Evolutionary conservation across 2,113 vertebrate genomes (phyloP), one percentile per base, ranked within the genome.

Genomic region (Xenopus borealis): DNA sequence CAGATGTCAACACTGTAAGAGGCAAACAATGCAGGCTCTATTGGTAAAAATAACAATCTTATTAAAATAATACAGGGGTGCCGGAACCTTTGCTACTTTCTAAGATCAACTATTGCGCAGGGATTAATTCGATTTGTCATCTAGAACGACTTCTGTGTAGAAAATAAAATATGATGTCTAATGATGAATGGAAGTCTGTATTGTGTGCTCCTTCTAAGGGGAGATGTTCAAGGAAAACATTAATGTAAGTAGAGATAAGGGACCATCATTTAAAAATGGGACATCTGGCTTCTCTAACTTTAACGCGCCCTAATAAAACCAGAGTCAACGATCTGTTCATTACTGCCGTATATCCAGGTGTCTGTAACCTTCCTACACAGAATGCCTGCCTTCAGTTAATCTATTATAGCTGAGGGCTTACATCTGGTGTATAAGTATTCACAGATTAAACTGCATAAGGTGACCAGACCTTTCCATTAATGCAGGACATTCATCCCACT

Each of bases 261-360:
- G 44, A 66, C 33, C 13, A n/a, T 19, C 40, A 33, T 45, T 66
- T 66, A 16, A 46, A 18, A 46, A 46, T 8, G 40, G 63, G 33
- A 46, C 63, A 66, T 45, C 63, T 46, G 63, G 63, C 63, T 16
- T n/a, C 10, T 40, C 40, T 45, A 44, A 40, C 10, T 18, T 19
- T 66, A 46, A 66, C 17, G 40, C 2, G 62, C 17, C 33, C 23
- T 63, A 63, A 5, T 46, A 66, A 66, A 66, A 66, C 63, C 63
- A 66, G 17, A 23, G 33, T 64, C 33, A 64, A 64, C 33, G 62
- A 40, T 40, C 62, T 64, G 62, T 33, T 16, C 30, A 64, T 64
- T 64, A 64, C 16, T 20, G 62, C 63, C 13, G 62, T 63, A 16
- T 16, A 40, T 40, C 27, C 62, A 66, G 63, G 63, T 66, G 63